phyloP scores from a whole-genome alignment of 2,797 vertebrate genomes.

The Clamator glandarius region DNA sequence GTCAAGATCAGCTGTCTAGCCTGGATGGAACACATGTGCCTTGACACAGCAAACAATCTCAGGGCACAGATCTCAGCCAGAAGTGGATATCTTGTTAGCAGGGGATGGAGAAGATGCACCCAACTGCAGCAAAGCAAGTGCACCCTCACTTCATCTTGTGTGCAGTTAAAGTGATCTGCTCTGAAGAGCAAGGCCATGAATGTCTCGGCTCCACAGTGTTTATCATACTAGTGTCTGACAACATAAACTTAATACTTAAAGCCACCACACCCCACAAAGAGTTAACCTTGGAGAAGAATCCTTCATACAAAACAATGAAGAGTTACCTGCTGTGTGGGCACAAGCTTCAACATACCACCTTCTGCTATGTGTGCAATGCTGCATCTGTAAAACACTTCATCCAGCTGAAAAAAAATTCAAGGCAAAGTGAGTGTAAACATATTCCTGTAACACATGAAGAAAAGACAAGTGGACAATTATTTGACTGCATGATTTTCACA shows the following conservation, averaged over 20 bases:
- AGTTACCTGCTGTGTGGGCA: background rate
- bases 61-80: background rate
- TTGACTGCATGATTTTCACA: slow-evolving; percentile 51
- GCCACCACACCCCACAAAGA: background rate
- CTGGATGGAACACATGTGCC: background rate
- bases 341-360: background rate
- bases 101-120: background rate
- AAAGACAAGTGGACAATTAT: slow-evolving; percentile 53
- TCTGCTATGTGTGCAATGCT: background rate
- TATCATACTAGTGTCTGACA: background rate
- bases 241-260: background rate
- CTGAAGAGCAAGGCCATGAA: rapidly evolving
- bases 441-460: slow-evolving; percentile 34
- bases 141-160: background rate
- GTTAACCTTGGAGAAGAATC: background rate
- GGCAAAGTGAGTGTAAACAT: slow-evolving; percentile 47
- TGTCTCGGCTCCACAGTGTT: background rate
- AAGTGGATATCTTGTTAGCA: background rate
- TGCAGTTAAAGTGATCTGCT: background rate
- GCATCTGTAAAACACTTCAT: slow-evolving; percentile 35
- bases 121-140: background rate
- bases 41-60: background rate
- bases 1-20: background rate
- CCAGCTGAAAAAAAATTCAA: background rate
- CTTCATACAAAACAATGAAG: background rate